phyloP scores from a whole-genome alignment of 1,140 invertebrate species.

The Cepaea nemoralis region DNA sequence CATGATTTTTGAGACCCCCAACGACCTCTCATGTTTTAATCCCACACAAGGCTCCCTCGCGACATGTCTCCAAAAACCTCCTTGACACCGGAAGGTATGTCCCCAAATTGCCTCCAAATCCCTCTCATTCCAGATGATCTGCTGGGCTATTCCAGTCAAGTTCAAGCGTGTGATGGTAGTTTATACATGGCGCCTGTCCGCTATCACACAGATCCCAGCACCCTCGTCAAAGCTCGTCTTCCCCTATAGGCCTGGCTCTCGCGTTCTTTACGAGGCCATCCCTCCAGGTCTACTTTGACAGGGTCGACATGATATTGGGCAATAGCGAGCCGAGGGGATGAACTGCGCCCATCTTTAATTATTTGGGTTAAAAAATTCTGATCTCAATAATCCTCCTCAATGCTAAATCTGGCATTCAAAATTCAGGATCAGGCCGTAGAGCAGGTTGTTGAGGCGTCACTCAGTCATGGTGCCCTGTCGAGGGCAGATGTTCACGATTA shows the following conservation, averaged over 20 bases:
- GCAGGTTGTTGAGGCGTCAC: neutral
- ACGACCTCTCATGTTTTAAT: neutral
- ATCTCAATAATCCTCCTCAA: neutral
- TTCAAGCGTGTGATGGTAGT: neutral
- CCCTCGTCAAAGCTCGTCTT: neutral
- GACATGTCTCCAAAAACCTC: neutral
- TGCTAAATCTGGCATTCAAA: constrained; percentile 12
- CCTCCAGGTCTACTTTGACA: neutral
- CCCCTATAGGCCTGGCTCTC: neutral
- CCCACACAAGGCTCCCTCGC: neutral
- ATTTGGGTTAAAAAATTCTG: constrained; percentile 2
- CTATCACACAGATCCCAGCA: neutral
- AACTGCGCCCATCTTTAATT: neutral
- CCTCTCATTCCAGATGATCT: neutral
- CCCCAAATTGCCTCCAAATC: neutral
- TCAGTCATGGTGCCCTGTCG: neutral
- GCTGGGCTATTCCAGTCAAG: neutral
- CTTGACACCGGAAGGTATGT: constrained; percentile 4
- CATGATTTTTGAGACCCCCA: neutral
- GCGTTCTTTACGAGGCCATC: neutral
- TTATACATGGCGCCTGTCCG: neutral
- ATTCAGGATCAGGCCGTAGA: neutral
- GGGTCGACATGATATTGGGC: neutral
- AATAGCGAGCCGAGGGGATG: neutral
- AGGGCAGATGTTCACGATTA: neutral